Percentiles rank a stretch among this genome's conserved stretches.
phyloP scores from a whole-genome alignment of 2,888 invertebrate genomes.

The Taphrorychus bicolor region DNA sequence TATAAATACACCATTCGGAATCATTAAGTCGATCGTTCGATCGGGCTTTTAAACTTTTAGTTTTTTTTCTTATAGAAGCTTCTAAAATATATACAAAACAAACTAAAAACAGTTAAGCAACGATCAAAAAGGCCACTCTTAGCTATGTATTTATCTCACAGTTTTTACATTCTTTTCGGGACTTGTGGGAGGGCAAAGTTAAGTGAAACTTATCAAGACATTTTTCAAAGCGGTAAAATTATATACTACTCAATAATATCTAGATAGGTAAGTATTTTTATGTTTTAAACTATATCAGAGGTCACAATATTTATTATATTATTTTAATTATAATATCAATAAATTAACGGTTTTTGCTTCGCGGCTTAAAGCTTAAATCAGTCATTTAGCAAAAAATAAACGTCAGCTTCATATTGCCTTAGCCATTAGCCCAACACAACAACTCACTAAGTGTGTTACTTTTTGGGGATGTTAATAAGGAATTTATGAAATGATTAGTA shows the following conservation, averaged over 20 bases:
- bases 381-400: too few relatives aligned
- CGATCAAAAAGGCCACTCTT: conserved; percentile 47
- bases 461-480: conserved; percentile 32
- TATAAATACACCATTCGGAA: conserved; percentile 41
- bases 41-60: conserved; percentile 23
- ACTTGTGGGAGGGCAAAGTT: neutral
- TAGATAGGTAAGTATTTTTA: neutral
- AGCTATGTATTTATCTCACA: conserved; percentile 42
- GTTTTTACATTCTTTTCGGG: conserved; percentile 41
- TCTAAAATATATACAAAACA: neutral
- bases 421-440: neutral
- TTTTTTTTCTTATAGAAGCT: too few relatives aligned
- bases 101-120: conserved; percentile 21
- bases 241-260: neutral
- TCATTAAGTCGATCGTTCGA: conserved; percentile 47
- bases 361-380: neutral
- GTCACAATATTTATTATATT: neutral
- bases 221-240: neutral
- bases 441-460: conserved; percentile 2
- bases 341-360: neutral
- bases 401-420: too few relatives aligned
- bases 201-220: conserved; percentile 1
- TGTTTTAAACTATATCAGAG: neutral
- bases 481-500: conserved; percentile 19
- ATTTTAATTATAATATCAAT: conserved; percentile 2